Conservation (phyloP, 2,888 invertebrate genomes). For the Lottia gigantea region DNA sequence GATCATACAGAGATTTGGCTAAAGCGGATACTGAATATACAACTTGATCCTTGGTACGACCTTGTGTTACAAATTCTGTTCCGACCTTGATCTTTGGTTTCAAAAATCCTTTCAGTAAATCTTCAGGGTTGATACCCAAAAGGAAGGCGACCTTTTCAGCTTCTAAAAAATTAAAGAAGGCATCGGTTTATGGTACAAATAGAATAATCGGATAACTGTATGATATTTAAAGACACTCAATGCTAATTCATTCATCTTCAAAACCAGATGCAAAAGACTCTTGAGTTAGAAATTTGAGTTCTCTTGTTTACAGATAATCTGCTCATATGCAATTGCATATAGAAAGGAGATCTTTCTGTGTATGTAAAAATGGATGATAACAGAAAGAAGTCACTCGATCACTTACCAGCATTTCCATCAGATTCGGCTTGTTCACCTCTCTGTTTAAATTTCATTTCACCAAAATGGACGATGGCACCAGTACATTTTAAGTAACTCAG, state of each 20-base stretch:
- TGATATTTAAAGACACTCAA: too few species aligned
- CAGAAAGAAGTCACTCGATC: neutral
- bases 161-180: conserved; percentile 69
- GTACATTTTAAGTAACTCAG: conserved; percentile 94
- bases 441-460: conserved; percentile 99
- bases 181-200: too few species aligned
- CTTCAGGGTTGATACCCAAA: conserved; percentile 86
- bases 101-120: conserved; percentile 81
- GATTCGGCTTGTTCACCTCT: conserved; percentile 88
- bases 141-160: conserved; percentile 93
- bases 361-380: neutral
- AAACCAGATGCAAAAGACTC: too few species aligned
- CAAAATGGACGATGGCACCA: conserved; percentile 99
- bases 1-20: conserved; percentile 69
- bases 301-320: too few species aligned
- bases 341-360: too few species aligned
- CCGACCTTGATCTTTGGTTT: conserved; percentile 97
- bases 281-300: too few species aligned
- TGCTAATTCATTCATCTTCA: too few species aligned
- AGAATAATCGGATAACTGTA: too few species aligned
- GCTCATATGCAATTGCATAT: too few species aligned
- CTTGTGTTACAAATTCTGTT: conserved; percentile 98
- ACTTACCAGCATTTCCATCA: conserved; percentile 52
- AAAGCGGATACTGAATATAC: conserved; percentile 68
- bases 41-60: conserved; percentile 90